Percentiles rank a stretch among this genome's conserved stretches.
Conservation (phyloP, 1,140 invertebrate species). For the Bicyclus anynana region DNA sequence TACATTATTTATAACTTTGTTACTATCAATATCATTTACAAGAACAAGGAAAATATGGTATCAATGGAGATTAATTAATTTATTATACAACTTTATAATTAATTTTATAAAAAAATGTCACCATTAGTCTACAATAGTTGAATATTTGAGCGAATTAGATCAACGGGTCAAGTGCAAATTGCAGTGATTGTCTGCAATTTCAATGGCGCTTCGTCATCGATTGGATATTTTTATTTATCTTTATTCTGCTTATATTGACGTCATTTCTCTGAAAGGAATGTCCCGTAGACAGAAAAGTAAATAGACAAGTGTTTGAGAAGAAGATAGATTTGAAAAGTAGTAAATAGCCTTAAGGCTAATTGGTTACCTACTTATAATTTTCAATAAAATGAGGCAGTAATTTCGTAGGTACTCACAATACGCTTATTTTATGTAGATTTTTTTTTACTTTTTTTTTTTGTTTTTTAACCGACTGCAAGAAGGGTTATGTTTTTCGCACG, state of each 20-base stretch:
- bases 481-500: no score
- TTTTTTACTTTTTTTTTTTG: no score
- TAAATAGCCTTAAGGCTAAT: no score
- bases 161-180: slow-evolving; percentile 27
- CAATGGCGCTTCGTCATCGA: not conserved
- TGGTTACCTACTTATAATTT: no score
- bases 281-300: not conserved
- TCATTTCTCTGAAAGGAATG: not conserved
- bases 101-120: not conserved
- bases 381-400: no score
- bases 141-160: slow-evolving; percentile 15
- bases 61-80: not conserved
- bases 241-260: not conserved
- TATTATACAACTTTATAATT: not conserved
- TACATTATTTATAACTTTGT: no score
- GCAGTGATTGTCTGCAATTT: slow-evolving; percentile 3
- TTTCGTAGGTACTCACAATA: no score
- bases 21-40: not conserved
- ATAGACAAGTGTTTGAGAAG: no score
- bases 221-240: not conserved
- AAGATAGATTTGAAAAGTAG: no score
- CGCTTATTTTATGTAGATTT: no score
- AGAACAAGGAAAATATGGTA: not conserved
- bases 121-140: slow-evolving; percentile 5
- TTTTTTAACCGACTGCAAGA: no score